Evolutionary conservation across 2,797 vertebrate species (phyloP), one percentile per base, ranked within the genome.

Genomic region (Pelochelys cantorii): DNA sequence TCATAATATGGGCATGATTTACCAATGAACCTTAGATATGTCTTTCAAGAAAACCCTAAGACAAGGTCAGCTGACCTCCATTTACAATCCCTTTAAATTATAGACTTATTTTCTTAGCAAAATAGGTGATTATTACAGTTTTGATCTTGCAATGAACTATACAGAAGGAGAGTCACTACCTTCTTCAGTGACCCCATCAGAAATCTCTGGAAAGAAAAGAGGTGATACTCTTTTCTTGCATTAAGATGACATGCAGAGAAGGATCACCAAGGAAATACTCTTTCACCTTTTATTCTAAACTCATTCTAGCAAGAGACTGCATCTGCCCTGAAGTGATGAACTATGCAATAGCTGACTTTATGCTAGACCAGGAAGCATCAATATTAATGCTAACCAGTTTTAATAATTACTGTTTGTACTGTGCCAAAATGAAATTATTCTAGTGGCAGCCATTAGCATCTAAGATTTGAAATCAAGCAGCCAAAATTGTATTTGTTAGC

Each of bases 341-440:
- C 74, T 81, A 42, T 79, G 84, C 62, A 56, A 3, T 37, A 53
- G 34, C 65, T 83, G 91, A 53, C 11, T 79, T 84, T 88, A 83
- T 20, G n/a, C 65, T 80, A 83, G 92, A 68, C 89, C 89, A 90
- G 20, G 55, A 77, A 83, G 52, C 27, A 83, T 81, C 78, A 60
- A 3, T 81, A 89, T 68, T 74, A 85, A 97, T 84, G 79, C 57
- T 56, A 81, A 48, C 74, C 60, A 57, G 31, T 42, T 91, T 74
- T 94, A 95, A 88, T 77, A 54, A 91, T 88, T 42, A 23, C 18
- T 81, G 55, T 84, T 68, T 85, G 22, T 81, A 34, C 52, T 79
- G 29, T 31, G 23, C 62, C 34, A 92, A 84, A 79, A 75, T 56
- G 82, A 88, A 96, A 94, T 95, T 75, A 96, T 87, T 95, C 91